Base-by-base conservation (phyloP, 2,113 vertebrate species). In the Tyto alba region DNA sequence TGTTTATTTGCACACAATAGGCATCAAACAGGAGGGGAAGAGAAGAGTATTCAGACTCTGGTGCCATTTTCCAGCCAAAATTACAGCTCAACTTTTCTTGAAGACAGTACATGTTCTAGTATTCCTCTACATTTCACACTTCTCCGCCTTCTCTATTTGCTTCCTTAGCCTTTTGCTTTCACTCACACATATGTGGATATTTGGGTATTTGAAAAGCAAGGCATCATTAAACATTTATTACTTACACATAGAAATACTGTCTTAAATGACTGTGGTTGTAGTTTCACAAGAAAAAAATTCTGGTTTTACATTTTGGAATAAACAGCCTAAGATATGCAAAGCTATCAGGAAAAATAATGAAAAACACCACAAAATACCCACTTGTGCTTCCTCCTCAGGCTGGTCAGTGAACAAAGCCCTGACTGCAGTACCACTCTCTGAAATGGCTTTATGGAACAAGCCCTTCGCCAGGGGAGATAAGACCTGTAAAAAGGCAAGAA, bases 391-490 rank as follows among this genome's bases (percentile, higher is more conserved):
- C 73, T 96, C 1, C 4, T 95, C 41, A 38, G 96, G 93, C 2
- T 91, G 14, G 9, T 94, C 84, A 55, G 68, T 94, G 91, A 94
- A 94, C 14, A 81, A 73, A 18, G 1, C 0, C 55, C 22, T 25
- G 74, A 82, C 4, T 60, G 83, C 94, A 68, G 97, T 95, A 7
- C 97, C 97, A 18, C 99, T 99, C 95, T 99, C 93, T 90, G 99
- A 98, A 91, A 99, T 99, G 72, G 97, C 98, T 82, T 25, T 98
- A 47, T 98, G 98, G 91, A 99, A 98, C 52, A 99, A 96, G 11
- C 98, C 98, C 5, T 96, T 60, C 12, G 97, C 95, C 95, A 99
- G 57, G 3, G 98, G 98, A 57, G 99, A 99, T 22, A 99, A 94
- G 67, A 98, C 21, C 99, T 99, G 97, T 47, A 57, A 71, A 75